Evolutionary conservation across 1,140 invertebrate genomes (phyloP).

Genomic region (Euwallacea similis): DNA sequence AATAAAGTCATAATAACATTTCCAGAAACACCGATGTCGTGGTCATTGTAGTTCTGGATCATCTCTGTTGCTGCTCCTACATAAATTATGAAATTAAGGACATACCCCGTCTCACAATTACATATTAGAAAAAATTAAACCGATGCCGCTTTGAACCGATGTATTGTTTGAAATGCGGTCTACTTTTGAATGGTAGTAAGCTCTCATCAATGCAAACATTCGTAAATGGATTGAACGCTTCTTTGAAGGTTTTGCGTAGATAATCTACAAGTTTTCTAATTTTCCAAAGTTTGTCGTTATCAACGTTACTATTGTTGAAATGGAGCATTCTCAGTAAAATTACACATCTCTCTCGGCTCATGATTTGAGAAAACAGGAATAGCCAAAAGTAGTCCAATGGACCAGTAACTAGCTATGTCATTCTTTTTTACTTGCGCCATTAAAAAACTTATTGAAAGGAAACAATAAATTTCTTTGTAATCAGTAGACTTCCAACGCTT

Average conservation of each 20-base stretch:
- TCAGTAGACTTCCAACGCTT: too few relatives aligned
- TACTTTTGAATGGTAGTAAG: slow-evolving; percentile 48
- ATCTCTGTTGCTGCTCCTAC: not conserved
- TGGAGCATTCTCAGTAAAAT: slow-evolving; percentile 37
- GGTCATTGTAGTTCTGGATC: not conserved
- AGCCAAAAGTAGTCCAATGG: slow-evolving; percentile 35
- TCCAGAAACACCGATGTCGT: not conserved
- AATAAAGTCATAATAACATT: not conserved
- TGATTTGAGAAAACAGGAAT: slow-evolving; percentile 43
- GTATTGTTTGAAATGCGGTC: slow-evolving; percentile 52
- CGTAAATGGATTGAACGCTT: slow-evolving; percentile 36
- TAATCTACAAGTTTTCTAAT: slow-evolving; percentile 10
- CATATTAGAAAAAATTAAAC: slow-evolving; percentile 33
- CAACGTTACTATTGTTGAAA: slow-evolving; percentile 35
- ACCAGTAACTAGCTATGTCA: too few relatives aligned
- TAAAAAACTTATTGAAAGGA: too few relatives aligned
- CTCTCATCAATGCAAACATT: slow-evolving; percentile 45
- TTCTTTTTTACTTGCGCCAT: too few relatives aligned
- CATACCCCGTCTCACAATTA: slow-evolving; percentile 46
- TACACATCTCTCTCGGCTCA: slow-evolving; percentile 41
- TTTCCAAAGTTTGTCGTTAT: slow-evolving; percentile 9
- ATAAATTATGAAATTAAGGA: too few relatives aligned
- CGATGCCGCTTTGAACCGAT: slow-evolving; percentile 48
- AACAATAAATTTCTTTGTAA: too few relatives aligned
- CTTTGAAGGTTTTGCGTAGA: slow-evolving; percentile 1